Conservation (phyloP, 2,113 vertebrate species). For the Sterna hirundo region DNA sequence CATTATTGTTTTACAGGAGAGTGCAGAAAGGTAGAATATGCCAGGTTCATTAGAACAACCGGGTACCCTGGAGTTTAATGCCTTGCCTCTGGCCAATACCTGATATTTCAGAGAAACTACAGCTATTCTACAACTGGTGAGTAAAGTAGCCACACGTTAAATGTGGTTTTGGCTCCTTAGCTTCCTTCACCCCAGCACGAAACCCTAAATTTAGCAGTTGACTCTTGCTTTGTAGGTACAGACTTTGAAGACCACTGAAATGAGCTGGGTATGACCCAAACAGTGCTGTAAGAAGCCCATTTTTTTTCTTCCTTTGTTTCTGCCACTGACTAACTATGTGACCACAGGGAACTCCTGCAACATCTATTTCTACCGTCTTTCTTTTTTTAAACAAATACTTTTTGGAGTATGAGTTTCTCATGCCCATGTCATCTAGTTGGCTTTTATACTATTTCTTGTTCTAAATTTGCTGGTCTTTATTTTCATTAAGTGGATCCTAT, state of each 20-base stretch:
- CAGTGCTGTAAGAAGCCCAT: neutral
- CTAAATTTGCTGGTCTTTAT: neutral
- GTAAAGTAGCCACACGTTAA: neutral
- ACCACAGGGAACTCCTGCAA: neutral
- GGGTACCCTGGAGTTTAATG: neutral
- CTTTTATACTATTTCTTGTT: neutral
- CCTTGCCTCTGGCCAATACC: neutral
- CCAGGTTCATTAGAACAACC: neutral
- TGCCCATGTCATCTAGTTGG: neutral
- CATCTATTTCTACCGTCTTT: neutral
- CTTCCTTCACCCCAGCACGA: neutral
- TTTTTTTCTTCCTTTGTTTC: neutral
- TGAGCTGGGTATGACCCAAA: neutral
- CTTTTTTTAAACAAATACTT: neutral
- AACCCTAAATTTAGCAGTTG: neutral
- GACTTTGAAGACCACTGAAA: neutral
- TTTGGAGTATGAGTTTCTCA: neutral
- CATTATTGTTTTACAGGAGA: constrained; percentile 15
- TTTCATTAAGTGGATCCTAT: neutral
- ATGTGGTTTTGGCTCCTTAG: neutral
- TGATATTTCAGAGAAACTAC: neutral
- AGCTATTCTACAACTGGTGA: neutral
- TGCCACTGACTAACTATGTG: neutral
- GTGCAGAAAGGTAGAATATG: neutral
- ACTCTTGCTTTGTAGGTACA: neutral